Evolutionary conservation across 2,888 invertebrate species (phyloP), one percentile per base, ranked within the genome.

Genomic region (Globia sparganii): DNA sequence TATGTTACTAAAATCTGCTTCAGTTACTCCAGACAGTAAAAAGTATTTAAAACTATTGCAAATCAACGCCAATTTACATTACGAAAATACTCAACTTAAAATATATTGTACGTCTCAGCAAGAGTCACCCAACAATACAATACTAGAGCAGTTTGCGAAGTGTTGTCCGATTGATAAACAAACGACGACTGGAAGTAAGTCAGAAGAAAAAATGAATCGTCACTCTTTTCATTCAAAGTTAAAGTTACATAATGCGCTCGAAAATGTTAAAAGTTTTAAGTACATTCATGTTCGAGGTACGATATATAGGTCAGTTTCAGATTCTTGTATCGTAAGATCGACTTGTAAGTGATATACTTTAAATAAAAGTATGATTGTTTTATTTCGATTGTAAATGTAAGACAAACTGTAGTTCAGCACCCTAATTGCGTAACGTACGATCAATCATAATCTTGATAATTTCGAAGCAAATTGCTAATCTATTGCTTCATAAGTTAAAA

Each of bases 1-100:
- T 72, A 87, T 89, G 70, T 77, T 92, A 80, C 64, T 90, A 28
- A 88, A 87, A 80, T 86, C 85, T 72, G 83, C 89, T 28, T 84
- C 87, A 59, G 80, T 89, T n/a, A 77, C 90, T 58, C 87, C 87
- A 53, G 85, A 85, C 34, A 86, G 84, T 69, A 91, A 90, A 87
- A 90, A 90, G 69, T 91, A 90, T 84, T 81, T 92, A 58, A 90
- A 88, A 71, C 85, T 91, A 11, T 86, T 92, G 59, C 89, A 91
- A 87, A 84, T 88, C 11, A 92, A 92, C 75, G 89, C 91, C 21
- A 87, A 84, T 46, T 83, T 92, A n/a, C 89, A 92, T 77, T 92
- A 89, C 58, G 92, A 92, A 87, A 92, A 92, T 73, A 90, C 90
- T 28, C 91, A 91, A 85, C 79, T 92, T 58, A 92, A 92, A 86